Evolutionary conservation across 1,140 invertebrate species (phyloP).

Genomic region (Teleogryllus occipitalis): DNA sequence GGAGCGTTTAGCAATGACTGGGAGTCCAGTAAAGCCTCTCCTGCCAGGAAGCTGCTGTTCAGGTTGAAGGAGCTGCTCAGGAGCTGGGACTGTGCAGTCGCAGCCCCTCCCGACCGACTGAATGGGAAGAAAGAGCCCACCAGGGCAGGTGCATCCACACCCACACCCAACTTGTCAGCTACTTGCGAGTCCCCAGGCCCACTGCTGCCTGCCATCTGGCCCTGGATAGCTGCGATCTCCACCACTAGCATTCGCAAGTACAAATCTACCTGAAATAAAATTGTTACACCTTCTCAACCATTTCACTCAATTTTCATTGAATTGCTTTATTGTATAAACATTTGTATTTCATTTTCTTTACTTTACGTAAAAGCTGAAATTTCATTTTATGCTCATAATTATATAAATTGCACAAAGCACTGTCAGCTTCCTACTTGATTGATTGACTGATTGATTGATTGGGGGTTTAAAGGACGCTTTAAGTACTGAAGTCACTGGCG

Average conservation of each 20-base stretch:
- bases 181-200: background rate
- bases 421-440: too few species aligned
- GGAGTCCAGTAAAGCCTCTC: constrained; percentile 18
- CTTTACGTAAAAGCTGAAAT: too few species aligned
- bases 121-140: constrained; percentile 23
- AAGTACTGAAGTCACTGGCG: too few species aligned
- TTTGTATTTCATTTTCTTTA: too few species aligned
- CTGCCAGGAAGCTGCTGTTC: constrained; percentile 18
- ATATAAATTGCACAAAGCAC: too few species aligned
- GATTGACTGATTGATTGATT: too few species aligned
- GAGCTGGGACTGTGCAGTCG: background rate
- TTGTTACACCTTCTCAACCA: too few species aligned
- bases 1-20: constrained; percentile 23
- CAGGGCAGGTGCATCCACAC: background rate
- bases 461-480: too few species aligned
- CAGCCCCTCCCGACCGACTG: constrained; percentile 3
- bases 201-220: constrained; percentile 1
- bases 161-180: background rate
- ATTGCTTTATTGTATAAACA: too few species aligned
- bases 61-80: constrained; percentile 14
- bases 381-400: too few species aligned
- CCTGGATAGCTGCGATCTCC: constrained; percentile 21
- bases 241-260: constrained; percentile 18
- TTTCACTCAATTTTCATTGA: too few species aligned
- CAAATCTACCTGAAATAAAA: constrained; percentile 22